phyloP scores from a whole-genome alignment of 2,888 invertebrate genomes.

The Drosophila mulleri region DNA sequence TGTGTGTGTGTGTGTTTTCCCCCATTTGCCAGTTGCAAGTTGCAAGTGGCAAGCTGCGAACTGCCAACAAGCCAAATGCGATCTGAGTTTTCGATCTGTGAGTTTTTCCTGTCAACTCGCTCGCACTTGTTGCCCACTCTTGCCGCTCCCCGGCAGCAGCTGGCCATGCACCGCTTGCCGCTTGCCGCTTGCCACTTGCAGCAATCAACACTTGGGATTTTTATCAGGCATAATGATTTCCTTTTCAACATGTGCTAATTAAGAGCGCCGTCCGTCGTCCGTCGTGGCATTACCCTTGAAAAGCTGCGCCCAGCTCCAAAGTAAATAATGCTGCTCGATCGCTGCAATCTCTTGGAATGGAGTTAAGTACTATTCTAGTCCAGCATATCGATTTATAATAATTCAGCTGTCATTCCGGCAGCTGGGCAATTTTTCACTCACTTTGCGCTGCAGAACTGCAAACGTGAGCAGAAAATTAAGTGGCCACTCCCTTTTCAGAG shows the following conservation, averaged over 20 bases:
- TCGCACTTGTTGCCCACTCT: conserved; percentile 65
- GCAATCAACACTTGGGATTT: conserved; percentile 82
- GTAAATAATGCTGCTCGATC: conserved; percentile 25
- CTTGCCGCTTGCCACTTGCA: conserved; percentile 21
- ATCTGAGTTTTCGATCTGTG: conserved; percentile 54
- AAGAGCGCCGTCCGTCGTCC: conserved; percentile 40
- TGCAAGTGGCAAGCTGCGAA: conserved; percentile 38
- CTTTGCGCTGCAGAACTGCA: conserved; percentile 62
- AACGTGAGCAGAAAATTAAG: conserved; percentile 83
- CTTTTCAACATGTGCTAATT: conserved; percentile 80
- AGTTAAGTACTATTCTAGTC: conserved; percentile 4
- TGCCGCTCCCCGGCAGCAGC: conserved; percentile 3
- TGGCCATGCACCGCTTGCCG: conserved; percentile 15
- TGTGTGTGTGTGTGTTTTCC: conserved; percentile 5
- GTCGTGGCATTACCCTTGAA: conserved; percentile 43
- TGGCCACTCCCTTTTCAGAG: conserved; percentile 29
- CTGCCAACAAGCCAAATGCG: conserved; percentile 47
- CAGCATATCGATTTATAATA: conserved; percentile 82
- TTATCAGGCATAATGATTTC: conserved; percentile 82
- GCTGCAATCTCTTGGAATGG: neutral
- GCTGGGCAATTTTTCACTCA: conserved; percentile 76
- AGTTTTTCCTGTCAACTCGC: conserved; percentile 78
- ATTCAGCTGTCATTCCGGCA: conserved; percentile 82
- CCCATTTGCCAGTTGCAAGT: conserved; percentile 38
- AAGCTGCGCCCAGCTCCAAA: conserved; percentile 15